Evolutionary conservation across 2,888 invertebrate genomes (phyloP).

Genomic region (Ichneumon xanthorius): DNA sequence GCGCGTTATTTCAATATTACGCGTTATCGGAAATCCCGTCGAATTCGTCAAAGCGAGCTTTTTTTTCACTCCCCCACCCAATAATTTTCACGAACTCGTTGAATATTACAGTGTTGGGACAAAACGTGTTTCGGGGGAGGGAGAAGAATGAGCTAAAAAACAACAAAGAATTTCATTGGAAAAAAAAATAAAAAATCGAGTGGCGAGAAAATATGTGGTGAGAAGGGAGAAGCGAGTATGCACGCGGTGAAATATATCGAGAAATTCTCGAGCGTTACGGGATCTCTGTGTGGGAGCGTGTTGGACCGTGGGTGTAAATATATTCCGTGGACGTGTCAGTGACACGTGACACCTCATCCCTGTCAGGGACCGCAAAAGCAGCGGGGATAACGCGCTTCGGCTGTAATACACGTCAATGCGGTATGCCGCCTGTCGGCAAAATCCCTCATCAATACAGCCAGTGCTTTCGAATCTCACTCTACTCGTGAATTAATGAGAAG

Average conservation of each 20-base stretch:
- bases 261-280: constrained; percentile 26
- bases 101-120: not conserved
- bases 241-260: constrained; percentile 9
- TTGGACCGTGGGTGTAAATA: constrained; percentile 70
- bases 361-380: constrained; percentile 47
- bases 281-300: not conserved
- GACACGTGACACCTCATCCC: constrained; percentile 76
- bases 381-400: constrained; percentile 20
- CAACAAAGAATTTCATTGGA: constrained; percentile 21
- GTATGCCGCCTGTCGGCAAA: constrained; percentile 68
- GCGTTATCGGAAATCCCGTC: constrained; percentile 35
- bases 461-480: constrained; percentile 50
- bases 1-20: constrained; percentile 3
- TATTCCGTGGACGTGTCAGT: constrained; percentile 71
- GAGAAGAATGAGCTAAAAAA: not conserved
- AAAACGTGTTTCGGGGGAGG: not conserved
- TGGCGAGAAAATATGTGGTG: not conserved
- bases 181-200: constrained; percentile 8
- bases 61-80: not conserved
- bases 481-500: constrained; percentile 56
- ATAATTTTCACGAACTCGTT: not conserved
- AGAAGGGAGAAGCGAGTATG: not conserved
- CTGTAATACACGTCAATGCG: constrained; percentile 72
- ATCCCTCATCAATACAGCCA: constrained; percentile 63
- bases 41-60: constrained; percentile 35